Evolutionary conservation across 2,888 invertebrate species (phyloP), one percentile per base, ranked within the genome.

Genomic region (Drosophila rellima): DNA sequence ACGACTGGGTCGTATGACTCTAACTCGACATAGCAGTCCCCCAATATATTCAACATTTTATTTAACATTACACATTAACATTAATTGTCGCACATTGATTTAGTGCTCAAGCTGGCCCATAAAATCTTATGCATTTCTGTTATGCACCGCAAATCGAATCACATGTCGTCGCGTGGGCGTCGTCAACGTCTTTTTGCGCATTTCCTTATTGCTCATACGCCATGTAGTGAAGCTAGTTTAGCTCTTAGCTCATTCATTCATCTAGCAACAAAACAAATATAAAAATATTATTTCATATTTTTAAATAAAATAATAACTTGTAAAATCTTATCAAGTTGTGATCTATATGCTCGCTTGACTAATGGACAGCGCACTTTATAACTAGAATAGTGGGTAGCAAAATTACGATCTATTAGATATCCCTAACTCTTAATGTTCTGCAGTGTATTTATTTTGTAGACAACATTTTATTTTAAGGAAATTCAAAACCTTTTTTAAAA

Each of bases 151-250:
- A 40, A 60, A 65, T 72, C 31, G 60, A 56, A 56, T 15, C 68
- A 29, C 52, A 26, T 6, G 13, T 31, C n/a, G 51, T 47, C 42
- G 72, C 62, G 80, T 74, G 72, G 79, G 85, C 62, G 70, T 71
- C 52, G 55, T 71, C 70, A 64, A 42, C 50, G 60, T 26, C 42
- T 51, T 71, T 69, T 66, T 65, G 72, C 57, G 54, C 70, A 81
- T 70, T 82, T 82, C 81, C 82, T 81, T 88, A 83, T 83, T 82
- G 74, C 80, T 51, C 70, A 88, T 88, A 85, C 85, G 82, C 67
- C 82, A 62, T 67, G 77, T 85, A 40, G 15, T 20, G 13, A 60
- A 13, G 61, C 64, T 29, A 7, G 33, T 29, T 45, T 15, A 37
- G 3, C 18, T 29, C 23, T 79, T 62, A 71, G 59, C 73, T 66